Base-by-base conservation (phyloP, 1,140 invertebrate species). In the Eumeta japonica region DNA sequence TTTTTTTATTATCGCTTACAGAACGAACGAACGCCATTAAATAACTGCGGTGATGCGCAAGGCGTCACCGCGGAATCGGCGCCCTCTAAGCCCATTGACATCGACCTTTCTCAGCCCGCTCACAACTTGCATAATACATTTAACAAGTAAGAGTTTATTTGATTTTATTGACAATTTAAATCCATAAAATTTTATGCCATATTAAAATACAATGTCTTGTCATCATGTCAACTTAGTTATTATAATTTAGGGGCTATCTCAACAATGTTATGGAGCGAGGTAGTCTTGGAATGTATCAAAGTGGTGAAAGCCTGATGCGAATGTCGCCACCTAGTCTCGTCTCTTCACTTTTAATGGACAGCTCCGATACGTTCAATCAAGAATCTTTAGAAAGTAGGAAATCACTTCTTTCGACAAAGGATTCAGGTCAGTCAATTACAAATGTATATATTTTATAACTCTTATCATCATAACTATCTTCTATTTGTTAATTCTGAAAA, bases 241-340 rank as follows among this genome's bases (percentile, higher is more conserved):
- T 15, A 24, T 18, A 2, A 24, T 58, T 60, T 3, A 52, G 70
- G 68, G 34, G 68, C 65, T 27, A 38, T 73, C 10, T 48, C 59
- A 30, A 67, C 64, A 28, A 50, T 66, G 24, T 52, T 73, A 47
- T 58, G 34, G 66, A 70, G 18, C 59, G 62, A 2, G 50, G 57
- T 10, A 74, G 65, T 32, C 45, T 72, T 5, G 63, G 61, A 43
- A 74, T 74, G 67, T 72, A 66, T 35, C 62, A 70, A 37, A 73
- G 71, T 38, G 71, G 71, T 3, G 75, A 76, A 36, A 75, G 68
- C 0, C 49, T 77, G 2, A 66, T 74, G 58, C 55, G 73, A 2
- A 75, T 76, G 63, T 76, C 73, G 0, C 75, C 73, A 0, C 75
- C 75, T 0, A 76, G 71, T 18, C 55, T 77, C 10, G 75, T 76